Conservation (phyloP, 1,140 invertebrate genomes). For the Reticulitermes speratus region DNA sequence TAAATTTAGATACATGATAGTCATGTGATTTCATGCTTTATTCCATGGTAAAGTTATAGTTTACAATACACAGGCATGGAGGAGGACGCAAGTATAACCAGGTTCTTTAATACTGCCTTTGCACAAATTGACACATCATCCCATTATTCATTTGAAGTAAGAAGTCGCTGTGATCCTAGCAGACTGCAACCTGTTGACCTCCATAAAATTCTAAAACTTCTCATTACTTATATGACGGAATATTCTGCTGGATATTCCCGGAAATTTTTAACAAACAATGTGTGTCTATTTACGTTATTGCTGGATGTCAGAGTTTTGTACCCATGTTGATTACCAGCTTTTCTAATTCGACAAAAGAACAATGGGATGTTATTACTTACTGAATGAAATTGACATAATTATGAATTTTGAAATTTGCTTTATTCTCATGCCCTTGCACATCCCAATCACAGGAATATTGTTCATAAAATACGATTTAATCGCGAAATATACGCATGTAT, state of each 20-base stretch:
- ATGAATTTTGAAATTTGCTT: neutral
- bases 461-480: neutral
- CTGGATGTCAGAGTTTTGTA: neutral
- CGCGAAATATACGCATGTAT: too few relatives aligned
- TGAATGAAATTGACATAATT: neutral
- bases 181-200: too few relatives aligned
- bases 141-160: too few relatives aligned
- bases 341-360: neutral
- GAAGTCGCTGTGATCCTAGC: too few relatives aligned
- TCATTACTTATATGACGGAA: neutral
- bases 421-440: neutral
- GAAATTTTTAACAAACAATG: neutral
- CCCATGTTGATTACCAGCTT: neutral
- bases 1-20: too few relatives aligned
- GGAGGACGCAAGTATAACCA: too few relatives aligned
- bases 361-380: neutral
- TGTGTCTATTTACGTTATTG: neutral
- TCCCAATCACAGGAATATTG: neutral
- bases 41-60: too few relatives aligned
- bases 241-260: neutral
- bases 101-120: too few relatives aligned
- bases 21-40: too few relatives aligned
- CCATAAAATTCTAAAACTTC: neutral
- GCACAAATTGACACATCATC: too few relatives aligned
- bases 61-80: too few relatives aligned